Conservation (phyloP, 2,888 invertebrate species). For the Agrotis ipsilon region DNA sequence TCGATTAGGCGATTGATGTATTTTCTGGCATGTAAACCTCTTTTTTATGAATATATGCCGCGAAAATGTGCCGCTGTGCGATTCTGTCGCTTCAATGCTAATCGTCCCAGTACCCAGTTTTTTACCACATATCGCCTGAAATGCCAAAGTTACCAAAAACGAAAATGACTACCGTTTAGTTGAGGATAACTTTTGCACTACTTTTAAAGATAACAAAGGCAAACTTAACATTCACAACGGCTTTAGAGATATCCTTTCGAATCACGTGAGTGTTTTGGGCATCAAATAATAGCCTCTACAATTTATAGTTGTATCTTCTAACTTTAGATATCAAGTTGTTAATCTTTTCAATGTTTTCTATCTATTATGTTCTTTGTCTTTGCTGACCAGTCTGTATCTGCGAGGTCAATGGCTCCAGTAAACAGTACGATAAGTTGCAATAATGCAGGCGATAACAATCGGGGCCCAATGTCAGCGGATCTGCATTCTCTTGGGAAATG, state of each 20-base stretch:
- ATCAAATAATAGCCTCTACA: neutral
- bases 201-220: neutral
- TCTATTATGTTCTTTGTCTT: neutral
- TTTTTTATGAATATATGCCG: no score
- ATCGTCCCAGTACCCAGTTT: neutral
- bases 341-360: neutral
- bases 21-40: no score
- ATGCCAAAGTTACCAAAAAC: no score
- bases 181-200: neutral
- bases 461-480: conserved; percentile 54
- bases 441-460: conserved; percentile 37
- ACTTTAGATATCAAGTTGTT: neutral
- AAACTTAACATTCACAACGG: neutral
- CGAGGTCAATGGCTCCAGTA: conserved; percentile 23
- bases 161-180: no score
- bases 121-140: no score
- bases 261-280: neutral
- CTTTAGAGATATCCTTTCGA: neutral
- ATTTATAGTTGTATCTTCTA: neutral
- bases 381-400: neutral
- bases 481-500: conserved; percentile 47
- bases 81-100: no score
- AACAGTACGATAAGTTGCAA: neutral
- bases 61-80: no score
- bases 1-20: no score